Evolutionary conservation across 2,888 invertebrate species (phyloP), one percentile per base, ranked within the genome.

Genomic region (Lasioglossum vierecki): DNA sequence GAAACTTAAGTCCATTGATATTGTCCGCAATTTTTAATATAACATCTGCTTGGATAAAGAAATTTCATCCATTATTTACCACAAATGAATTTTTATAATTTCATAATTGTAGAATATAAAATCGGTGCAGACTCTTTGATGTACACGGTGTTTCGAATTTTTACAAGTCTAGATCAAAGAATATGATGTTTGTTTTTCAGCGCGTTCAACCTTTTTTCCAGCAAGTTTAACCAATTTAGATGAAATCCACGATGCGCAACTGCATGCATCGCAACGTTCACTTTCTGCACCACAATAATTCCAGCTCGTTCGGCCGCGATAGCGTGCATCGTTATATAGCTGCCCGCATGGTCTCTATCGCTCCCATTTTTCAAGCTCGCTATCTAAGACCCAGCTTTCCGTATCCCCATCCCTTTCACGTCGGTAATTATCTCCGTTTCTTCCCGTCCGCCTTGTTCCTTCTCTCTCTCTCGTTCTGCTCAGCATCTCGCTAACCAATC

Each of bases 371-470:
- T 89, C 88, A 79, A 35, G 46, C 76, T 15, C 74, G 75, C 68
- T 85, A 88, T 90, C 89, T 86, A 84, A 68, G 82, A 74, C 76
- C 44, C 39, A 30, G 70, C 79, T 76, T 46, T 30, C 44, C 60
- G 79, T 76, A 66, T 83, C 76, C 86, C 46, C 44, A 46, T 81
- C 73, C 79, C 80, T 53, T 79, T 30, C 78, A 57, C 78, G 41
- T 79, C 72, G 85, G 86, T 89, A 91, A 91, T 92, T 91, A 90
- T 84, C 88, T 87, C 79, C 60, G 66, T 63, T 53, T 74, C 76
- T 70, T 70, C 63, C 41, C 53, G 70, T 53, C 53, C 70, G 57
- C 77, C 82, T 35, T 30, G 57, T 26, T 53, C 60, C 22, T 46
- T 79, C 79, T 22, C 9, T 79, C 9, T 79, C 53, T 53, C 53